Base-by-base conservation (phyloP, 2,797 vertebrate species). In the Orientallactaga sibirica region DNA sequence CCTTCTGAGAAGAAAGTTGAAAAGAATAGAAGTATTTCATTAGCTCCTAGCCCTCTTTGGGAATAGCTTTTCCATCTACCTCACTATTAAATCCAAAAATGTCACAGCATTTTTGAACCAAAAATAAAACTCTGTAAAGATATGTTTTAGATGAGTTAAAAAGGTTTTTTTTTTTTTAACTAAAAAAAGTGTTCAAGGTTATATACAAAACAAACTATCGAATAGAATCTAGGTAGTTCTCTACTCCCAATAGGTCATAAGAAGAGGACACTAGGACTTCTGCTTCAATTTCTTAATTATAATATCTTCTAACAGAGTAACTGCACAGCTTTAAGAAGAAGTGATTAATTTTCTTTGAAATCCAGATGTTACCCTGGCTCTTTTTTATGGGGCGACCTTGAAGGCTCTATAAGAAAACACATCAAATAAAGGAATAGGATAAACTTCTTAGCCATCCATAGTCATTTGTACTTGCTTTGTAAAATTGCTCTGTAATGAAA, bases 301-400 rank as follows among this genome's bases (percentile, higher is more conserved):
- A 18, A 73, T 66, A 77, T n/a, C 77, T 94, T 86, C 80, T 77
- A 90, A 84, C 27, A 90, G 24, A 89, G 7, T 90, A 86, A 86
- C n/a, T 95, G 41, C 29, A 86, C 41, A 96, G 37, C 33, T 94
- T 95, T 91, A 78, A 88, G 62, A 92, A 90, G 37, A 92, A 90
- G 37, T 71, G 61, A 93, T 92, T 94, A 29, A 83, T 91, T 95
- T 92, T 93, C 89, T 84, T 86, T 78, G 80, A 88, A 93, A 96
- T 94, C 48, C 86, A 95, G 83, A 90, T 96, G 52, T 94, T 92
- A 86, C n/a, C 27, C 64, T 91, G 41, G 68, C 83, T 94, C 91
- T 94, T 95, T 94, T 74, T 66, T 25, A 73, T 41, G 29, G 18
- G 12, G 41, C 43, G 48, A 92, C 81, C 88, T 83, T 86, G 33